These are phyloP conservation scores for Rallus limicola DNA, from an alignment of 2,113 vertebrate species.

Conservation along the genomic window DNA sequence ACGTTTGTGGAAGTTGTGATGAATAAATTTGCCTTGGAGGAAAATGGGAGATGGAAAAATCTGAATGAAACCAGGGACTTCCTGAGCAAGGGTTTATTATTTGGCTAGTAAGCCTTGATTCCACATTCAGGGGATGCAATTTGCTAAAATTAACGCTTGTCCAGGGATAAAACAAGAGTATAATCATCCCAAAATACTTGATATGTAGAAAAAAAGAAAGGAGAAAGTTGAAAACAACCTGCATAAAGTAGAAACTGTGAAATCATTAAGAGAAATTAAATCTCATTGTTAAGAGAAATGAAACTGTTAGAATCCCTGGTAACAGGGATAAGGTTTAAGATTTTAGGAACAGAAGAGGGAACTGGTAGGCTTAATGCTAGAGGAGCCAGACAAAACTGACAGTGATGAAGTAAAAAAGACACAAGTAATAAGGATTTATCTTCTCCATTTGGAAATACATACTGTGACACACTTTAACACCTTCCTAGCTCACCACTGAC, in stretches of 20 bases:
- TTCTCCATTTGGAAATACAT: not conserved
- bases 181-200: not conserved
- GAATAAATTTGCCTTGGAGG: constrained; percentile 19
- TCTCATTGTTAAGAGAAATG: not conserved
- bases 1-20: constrained; percentile 7
- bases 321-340: not conserved
- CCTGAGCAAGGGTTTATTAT: not conserved
- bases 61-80: constrained; percentile 26
- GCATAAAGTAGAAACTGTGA: not conserved
- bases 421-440: not conserved
- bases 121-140: not conserved
- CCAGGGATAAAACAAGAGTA: not conserved
- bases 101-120: constrained; percentile 10
- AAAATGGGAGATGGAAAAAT: not conserved
- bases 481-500: not conserved
- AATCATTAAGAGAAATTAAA: not conserved
- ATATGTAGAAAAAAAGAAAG: not conserved
- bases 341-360: not conserved
- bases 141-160: constrained; percentile 11
- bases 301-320: not conserved
- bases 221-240: not conserved
- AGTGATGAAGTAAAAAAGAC: constrained; percentile 1
- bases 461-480: constrained; percentile 7
- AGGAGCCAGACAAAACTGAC: not conserved
- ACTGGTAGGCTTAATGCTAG: not conserved